Evolutionary conservation across 2,113 vertebrate genomes (phyloP).

Genomic region (Edolisoma coerulescens): DNA sequence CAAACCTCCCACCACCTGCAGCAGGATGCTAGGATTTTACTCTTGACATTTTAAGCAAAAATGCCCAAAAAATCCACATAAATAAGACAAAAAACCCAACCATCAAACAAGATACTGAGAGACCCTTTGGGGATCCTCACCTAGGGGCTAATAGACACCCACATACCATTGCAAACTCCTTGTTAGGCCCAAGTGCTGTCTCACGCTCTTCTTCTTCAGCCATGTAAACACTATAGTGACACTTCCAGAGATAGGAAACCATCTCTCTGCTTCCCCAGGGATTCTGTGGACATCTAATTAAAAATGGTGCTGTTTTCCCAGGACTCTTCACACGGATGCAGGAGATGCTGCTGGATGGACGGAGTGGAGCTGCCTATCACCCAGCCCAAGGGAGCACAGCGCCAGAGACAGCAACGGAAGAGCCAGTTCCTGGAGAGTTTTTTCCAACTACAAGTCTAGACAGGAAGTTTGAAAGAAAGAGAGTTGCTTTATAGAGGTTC

Average conservation of each 20-base stretch:
- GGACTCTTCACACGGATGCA: neutral
- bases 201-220: neutral
- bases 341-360: neutral
- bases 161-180: conserved; percentile 13
- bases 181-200: neutral
- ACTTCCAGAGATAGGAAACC: neutral
- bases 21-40: neutral
- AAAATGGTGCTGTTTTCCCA: neutral
- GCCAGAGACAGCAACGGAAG: neutral
- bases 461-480: conserved; percentile 56
- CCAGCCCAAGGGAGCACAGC: neutral
- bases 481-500: neutral
- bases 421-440: neutral
- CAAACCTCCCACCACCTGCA: neutral
- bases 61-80: neutral
- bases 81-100: neutral
- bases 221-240: neutral
- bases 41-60: neutral
- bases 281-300: neutral
- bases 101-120: neutral
- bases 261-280: neutral
- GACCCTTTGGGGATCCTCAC: neutral
- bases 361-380: neutral
- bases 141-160: neutral
- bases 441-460: conserved; percentile 52